These are phyloP conservation scores for Helicoverpa armigera DNA, from an alignment of 1,140 invertebrate species.

Conservation along the genomic window DNA sequence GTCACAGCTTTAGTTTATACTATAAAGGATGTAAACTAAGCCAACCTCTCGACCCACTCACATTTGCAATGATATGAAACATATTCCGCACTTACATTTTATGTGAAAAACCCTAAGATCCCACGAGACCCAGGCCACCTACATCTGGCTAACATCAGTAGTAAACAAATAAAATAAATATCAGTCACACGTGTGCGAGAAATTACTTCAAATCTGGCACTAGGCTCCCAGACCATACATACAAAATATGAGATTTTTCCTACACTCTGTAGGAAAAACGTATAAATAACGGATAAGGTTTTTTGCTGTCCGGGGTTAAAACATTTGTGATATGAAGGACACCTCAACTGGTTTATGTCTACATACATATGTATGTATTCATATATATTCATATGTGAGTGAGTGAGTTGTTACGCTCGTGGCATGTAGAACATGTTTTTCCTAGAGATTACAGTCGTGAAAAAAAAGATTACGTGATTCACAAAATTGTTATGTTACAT, in stretches of 20 bases:
- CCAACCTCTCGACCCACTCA: no score
- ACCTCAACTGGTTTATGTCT: constrained; percentile 34
- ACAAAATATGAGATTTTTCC: constrained; percentile 40
- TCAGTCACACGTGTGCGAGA: constrained; percentile 2
- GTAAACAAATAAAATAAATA: constrained; percentile 41
- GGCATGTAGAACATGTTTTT: constrained; percentile 18
- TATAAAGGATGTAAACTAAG: no score
- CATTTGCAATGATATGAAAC: not conserved
- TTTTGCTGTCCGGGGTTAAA: constrained; percentile 35
- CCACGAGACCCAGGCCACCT: not conserved
- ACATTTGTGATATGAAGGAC: constrained; percentile 40
- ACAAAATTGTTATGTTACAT: not conserved
- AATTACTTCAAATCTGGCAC: constrained; percentile 38
- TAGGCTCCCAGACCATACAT: constrained; percentile 19
- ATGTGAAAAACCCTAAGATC: not conserved
- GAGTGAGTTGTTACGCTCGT: constrained; percentile 2
- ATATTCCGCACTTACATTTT: not conserved
- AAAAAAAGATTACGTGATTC: constrained; percentile 16
- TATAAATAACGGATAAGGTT: constrained; percentile 37
- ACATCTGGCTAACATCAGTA: constrained; percentile 15
- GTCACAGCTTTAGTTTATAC: no score
- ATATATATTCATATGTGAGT: constrained; percentile 23
- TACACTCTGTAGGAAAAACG: constrained; percentile 31
- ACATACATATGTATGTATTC: constrained; percentile 35
- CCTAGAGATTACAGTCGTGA: constrained; percentile 9